Evolutionary conservation across 2,797 vertebrate genomes (phyloP).

Genomic region (Ceryle rudis): DNA sequence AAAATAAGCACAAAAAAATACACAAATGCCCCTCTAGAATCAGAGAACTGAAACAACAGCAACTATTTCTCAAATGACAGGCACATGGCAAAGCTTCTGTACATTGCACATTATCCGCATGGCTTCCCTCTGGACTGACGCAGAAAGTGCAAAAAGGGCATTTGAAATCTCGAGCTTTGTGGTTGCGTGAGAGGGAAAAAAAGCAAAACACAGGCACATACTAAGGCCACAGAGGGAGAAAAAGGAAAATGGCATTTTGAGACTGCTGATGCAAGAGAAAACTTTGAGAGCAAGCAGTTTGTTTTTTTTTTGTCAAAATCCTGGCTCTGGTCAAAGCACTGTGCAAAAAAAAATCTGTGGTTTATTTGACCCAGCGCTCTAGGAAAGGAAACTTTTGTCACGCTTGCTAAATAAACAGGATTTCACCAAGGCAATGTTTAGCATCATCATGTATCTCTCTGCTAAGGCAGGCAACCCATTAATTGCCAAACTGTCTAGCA

Average conservation of each 20-base stretch:
- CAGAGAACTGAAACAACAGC: background rate
- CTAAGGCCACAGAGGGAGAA: background rate
- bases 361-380: background rate
- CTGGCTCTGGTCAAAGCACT: background rate
- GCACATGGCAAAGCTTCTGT: background rate
- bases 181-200: background rate
- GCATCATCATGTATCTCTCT: background rate
- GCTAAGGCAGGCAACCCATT: background rate
- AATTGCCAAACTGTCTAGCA: background rate
- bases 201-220: background rate
- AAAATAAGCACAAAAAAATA: background rate
- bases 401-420: constrained; percentile 2
- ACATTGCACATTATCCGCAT: background rate
- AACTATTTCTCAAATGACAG: background rate
- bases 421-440: background rate
- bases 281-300: background rate
- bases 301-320: background rate
- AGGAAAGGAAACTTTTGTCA: background rate
- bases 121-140: background rate
- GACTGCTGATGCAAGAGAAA: constrained; percentile 9
- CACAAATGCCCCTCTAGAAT: background rate
- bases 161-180: constrained; percentile 26
- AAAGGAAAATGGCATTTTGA: background rate
- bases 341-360: background rate
- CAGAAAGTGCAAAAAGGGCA: background rate